phyloP scores from a whole-genome alignment of 2,113 vertebrate species.

The Salvator merianae region DNA sequence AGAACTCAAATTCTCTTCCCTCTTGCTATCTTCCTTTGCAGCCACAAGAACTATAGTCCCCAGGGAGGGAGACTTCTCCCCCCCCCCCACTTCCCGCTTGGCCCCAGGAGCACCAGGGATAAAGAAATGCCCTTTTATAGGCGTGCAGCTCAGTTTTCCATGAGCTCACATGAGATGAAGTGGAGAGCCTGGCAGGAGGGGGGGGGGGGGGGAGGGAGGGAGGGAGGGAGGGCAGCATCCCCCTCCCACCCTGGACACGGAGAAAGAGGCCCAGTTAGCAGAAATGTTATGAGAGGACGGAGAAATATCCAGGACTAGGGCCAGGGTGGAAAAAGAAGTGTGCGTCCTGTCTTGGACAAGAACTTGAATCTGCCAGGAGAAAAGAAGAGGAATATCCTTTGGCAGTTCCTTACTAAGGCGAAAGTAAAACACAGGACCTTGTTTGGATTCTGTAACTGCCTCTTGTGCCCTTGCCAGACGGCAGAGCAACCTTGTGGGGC shows the following conservation, averaged over 20 bases:
- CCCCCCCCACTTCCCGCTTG: neutral
- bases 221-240: neutral
- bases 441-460: too few species aligned
- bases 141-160: constrained; percentile 7
- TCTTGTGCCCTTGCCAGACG: too few species aligned
- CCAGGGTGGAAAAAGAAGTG: neutral
- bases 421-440: too few species aligned
- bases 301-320: neutral
- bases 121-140: constrained; percentile 44
- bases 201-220: neutral
- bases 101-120: neutral
- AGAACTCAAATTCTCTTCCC: neutral
- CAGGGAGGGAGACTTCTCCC: neutral
- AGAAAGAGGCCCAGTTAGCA: neutral
- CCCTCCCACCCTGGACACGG: neutral
- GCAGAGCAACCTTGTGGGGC: too few species aligned
- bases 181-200: neutral
- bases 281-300: neutral
- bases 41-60: neutral
- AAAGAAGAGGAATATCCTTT: too few species aligned
- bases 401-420: too few species aligned
- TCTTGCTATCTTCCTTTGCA: neutral
- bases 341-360: neutral
- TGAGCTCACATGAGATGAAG: constrained; percentile 22
- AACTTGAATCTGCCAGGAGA: neutral